Evolutionary conservation across 2,797 vertebrate species (phyloP).

Genomic region (Miichthys miiuy): DNA sequence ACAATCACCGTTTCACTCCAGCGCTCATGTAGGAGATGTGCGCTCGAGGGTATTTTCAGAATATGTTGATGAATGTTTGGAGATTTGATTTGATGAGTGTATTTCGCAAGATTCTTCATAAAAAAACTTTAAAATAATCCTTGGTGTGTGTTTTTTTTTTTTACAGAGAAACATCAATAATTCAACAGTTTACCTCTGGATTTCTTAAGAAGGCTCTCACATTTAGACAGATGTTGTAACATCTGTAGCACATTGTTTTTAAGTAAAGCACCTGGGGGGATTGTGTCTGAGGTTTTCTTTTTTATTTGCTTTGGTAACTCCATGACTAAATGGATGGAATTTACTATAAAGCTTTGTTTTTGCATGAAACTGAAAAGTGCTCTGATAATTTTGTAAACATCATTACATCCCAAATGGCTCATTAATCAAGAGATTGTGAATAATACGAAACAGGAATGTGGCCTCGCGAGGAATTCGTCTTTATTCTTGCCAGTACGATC

Average conservation of each 20-base stretch:
- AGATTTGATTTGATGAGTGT: background rate
- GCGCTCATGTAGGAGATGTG: slow-evolving; percentile 14
- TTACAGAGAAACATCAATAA: background rate
- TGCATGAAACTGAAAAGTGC: background rate
- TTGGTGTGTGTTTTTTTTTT: background rate
- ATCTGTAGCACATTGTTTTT: slow-evolving; percentile 27
- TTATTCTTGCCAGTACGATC: background rate
- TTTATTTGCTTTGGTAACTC: slow-evolving; percentile 13
- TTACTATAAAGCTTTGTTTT: background rate
- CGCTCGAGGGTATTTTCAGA: slow-evolving; percentile 8
- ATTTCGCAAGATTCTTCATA: slow-evolving; percentile 17
- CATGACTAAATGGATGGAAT: background rate
- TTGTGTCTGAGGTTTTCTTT: background rate
- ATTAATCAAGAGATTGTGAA: background rate
- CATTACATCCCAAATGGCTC: background rate
- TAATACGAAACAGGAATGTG: slow-evolving; percentile 8
- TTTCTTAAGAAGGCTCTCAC: slow-evolving; percentile 7
- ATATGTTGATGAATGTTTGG: slow-evolving; percentile 6
- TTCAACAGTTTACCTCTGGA: slow-evolving; percentile 2
- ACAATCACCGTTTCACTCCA: slow-evolving; percentile 22
- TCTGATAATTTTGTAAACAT: background rate
- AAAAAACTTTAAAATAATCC: background rate
- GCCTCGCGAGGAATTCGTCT: background rate
- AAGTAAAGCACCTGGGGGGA: slow-evolving; percentile 12
- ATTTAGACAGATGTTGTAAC: slow-evolving; percentile 41